phyloP scores from a whole-genome alignment of 2,797 vertebrate species.

The Gymnothorax reevesii region DNA sequence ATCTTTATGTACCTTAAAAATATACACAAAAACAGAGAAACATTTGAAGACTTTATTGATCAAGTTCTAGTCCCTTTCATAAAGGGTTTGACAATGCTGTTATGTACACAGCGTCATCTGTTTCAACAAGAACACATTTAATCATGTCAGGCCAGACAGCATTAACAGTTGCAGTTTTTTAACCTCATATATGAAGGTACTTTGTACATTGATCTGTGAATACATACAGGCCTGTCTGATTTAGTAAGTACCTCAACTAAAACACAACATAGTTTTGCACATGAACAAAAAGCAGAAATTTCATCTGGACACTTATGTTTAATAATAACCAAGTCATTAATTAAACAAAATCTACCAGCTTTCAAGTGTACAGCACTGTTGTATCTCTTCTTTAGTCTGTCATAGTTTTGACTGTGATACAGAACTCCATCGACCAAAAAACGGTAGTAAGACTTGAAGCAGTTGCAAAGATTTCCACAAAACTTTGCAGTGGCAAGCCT shows the following conservation, averaged over 20 bases:
- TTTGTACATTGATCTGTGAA: constrained; percentile 38
- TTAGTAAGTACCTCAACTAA: constrained; percentile 39
- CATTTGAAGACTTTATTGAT: too few species aligned
- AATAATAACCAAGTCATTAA: constrained; percentile 16
- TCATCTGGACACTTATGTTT: constrained; percentile 29
- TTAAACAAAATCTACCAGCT: constrained; percentile 29
- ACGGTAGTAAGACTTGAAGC: constrained; percentile 36
- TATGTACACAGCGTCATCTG: too few species aligned
- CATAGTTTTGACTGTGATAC: constrained; percentile 35
- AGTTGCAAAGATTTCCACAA: constrained; percentile 34
- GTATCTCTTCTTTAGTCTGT: constrained; percentile 27
- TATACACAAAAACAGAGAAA: too few species aligned
- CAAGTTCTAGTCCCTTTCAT: too few species aligned
- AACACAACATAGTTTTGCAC: constrained; percentile 34
- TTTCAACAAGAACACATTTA: constrained; percentile 35
- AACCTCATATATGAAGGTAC: constrained; percentile 35
- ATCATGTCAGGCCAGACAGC: constrained; percentile 38
- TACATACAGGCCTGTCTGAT: constrained; percentile 42
- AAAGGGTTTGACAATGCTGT: too few species aligned
- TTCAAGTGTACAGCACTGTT: constrained; percentile 32
- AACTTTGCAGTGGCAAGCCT: constrained; percentile 32
- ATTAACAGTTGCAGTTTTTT: constrained; percentile 32
- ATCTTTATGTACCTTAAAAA: too few species aligned
- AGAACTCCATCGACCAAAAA: constrained; percentile 39
- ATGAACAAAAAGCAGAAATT: constrained; percentile 31